These are phyloP conservation scores for Morinoia aosen DNA, from an alignment of 2,888 invertebrate genomes.

Conservation along the genomic window DNA sequence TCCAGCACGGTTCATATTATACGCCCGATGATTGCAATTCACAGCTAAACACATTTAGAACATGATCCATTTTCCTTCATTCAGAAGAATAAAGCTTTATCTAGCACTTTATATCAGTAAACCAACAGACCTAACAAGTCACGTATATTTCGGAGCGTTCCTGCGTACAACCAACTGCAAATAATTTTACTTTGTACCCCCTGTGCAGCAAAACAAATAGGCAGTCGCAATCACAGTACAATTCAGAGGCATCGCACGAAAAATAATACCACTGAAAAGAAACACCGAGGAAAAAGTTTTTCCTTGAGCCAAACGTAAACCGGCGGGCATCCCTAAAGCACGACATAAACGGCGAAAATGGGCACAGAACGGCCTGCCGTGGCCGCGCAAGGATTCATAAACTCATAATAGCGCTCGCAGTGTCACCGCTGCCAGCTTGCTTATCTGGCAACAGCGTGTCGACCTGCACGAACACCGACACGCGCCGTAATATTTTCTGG, in stretches of 20 bases:
- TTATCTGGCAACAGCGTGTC: neutral
- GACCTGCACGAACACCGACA: neutral
- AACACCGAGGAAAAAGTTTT: neutral
- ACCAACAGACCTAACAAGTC: neutral
- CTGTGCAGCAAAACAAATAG: too few relatives aligned
- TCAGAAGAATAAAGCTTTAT: too few relatives aligned
- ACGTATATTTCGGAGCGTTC: neutral
- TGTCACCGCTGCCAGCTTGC: neutral
- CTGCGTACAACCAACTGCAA: too few relatives aligned
- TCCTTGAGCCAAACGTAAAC: neutral
- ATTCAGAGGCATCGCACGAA: neutral
- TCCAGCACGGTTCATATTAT: too few relatives aligned
- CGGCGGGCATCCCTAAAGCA: conserved; percentile 3
- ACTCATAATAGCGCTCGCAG: neutral
- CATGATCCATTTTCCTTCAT: neutral
- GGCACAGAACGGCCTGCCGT: neutral
- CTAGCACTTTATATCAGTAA: too few relatives aligned
- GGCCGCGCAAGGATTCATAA: neutral
- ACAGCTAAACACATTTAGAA: neutral
- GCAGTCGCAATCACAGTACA: neutral
- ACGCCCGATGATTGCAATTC: too few relatives aligned
- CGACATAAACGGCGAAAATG: conserved; percentile 5
- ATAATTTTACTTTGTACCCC: too few relatives aligned
- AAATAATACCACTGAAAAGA: neutral
- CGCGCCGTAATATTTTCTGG: neutral